Conservation (phyloP, 35 echinoderm and acorn worm species). For the Patiria miniata region DNA sequence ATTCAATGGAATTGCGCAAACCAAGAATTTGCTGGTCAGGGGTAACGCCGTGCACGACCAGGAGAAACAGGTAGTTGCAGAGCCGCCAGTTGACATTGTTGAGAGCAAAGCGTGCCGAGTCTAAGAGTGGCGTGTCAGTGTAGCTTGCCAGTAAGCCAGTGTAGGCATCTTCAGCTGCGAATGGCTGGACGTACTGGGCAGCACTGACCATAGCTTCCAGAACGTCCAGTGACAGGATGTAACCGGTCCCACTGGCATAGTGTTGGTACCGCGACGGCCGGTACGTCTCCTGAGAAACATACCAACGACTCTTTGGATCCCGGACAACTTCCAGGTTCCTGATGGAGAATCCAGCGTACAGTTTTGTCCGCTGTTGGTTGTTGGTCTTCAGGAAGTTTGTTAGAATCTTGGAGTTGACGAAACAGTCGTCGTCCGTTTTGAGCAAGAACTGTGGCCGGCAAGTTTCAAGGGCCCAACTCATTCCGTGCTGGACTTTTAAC, state of each 20-base stretch:
- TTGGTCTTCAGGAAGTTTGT: conserved; percentile 56
- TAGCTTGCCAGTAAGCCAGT: conserved; percentile 72
- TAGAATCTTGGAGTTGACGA: conserved; percentile 75
- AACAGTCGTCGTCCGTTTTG: conserved; percentile 93
- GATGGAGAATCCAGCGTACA: conserved; percentile 69
- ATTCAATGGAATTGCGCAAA: conserved; percentile 72
- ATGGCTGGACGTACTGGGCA: conserved; percentile 53
- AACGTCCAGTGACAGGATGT: conserved; percentile 83
- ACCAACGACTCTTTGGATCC: conserved; percentile 42
- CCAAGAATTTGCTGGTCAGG: conserved; percentile 84
- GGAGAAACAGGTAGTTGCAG: conserved; percentile 90
- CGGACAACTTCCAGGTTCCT: conserved; percentile 32
- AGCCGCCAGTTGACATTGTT: conserved; percentile 81
- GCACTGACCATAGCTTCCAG: conserved; percentile 58
- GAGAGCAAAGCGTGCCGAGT: conserved; percentile 81
- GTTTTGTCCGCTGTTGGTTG: conserved; percentile 53
- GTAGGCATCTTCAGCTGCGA: conserved; percentile 88
- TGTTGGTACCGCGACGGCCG: conserved; percentile 35
- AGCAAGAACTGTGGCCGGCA: conserved; percentile 79
- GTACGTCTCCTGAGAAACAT: conserved; percentile 42
- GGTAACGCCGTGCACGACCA: conserved; percentile 76
- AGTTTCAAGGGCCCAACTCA: conserved; percentile 67
- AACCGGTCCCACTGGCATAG: conserved; percentile 86
- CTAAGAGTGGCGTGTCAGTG: conserved; percentile 37
- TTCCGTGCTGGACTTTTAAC: conserved; percentile 87